phyloP scores from a whole-genome alignment of 2,888 invertebrate species.

The Thereva nobilitata region DNA sequence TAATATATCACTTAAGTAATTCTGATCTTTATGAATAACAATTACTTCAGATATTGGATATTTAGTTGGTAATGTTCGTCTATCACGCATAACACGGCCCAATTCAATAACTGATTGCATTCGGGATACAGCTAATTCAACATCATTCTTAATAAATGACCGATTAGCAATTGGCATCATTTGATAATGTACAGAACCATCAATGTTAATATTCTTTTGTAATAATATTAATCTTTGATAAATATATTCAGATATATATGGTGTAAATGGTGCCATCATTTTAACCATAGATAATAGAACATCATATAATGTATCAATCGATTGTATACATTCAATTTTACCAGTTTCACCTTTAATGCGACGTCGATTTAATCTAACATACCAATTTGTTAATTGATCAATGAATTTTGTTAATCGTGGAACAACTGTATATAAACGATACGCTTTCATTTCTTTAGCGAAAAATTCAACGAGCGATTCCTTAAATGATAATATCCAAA shows the following conservation, averaged over 20 bases:
- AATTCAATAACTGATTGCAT: conserved; percentile 97
- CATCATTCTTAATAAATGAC: conserved; percentile 76
- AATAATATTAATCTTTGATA: conserved; percentile 83
- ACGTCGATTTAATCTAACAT: conserved; percentile 94
- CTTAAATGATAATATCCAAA: conserved; percentile 96
- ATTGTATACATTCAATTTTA: conserved; percentile 76
- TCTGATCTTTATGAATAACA: conserved; percentile 85
- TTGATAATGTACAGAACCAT: conserved; percentile 84
- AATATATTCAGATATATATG: conserved; percentile 94
- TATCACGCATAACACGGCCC: conserved; percentile 88
- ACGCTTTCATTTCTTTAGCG: conserved; percentile 90
- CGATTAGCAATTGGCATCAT: conserved; percentile 79
- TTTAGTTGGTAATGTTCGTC: conserved; percentile 92
- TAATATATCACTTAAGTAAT: conserved; percentile 76
- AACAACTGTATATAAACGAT: conserved; percentile 93
- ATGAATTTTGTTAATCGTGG: conserved; percentile 93
- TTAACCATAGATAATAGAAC: conserved; percentile 87
- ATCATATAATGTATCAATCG: conserved; percentile 84
- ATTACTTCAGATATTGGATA: conserved; percentile 95
- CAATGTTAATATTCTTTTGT: conserved; percentile 56
- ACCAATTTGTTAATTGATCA: conserved; percentile 98
- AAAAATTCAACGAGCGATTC: conserved; percentile 90
- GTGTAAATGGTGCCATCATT: conserved; percentile 97
- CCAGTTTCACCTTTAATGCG: conserved; percentile 92
- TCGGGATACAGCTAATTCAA: conserved; percentile 85